Conservation (phyloP, 30 jellyfish, hydroid and myxozoan species). For the Hydra vulgaris region DNA sequence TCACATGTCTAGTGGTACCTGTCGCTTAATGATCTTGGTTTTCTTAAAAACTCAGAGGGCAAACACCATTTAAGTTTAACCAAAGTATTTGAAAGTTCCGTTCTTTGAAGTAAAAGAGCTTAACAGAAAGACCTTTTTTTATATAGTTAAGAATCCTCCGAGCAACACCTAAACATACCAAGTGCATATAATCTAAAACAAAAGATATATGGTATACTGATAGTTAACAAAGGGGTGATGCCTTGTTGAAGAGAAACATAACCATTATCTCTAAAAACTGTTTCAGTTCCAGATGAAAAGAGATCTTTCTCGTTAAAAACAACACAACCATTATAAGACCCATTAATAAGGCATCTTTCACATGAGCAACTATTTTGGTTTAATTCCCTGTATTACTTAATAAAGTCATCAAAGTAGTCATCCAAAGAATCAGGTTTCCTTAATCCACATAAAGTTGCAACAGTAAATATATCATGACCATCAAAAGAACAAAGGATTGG, state of each 20-base stretch:
- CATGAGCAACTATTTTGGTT: conserved; percentile 6
- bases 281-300: not conserved
- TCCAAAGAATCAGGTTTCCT: not conserved
- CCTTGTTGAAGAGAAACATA: conserved; percentile 13
- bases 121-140: conserved; percentile 19
- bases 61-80: conserved; percentile 4
- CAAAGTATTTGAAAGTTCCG: conserved; percentile 21
- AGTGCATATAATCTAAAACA: conserved; percentile 24
- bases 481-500: conserved; percentile 9
- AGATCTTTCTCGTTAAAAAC: conserved; percentile 6
- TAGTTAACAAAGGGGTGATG: conserved; percentile 7
- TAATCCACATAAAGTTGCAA: not conserved
- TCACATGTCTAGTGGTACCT: conserved; percentile 34
- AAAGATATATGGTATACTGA: not conserved
- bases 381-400: not conserved
- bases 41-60: conserved; percentile 37
- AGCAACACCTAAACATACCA: conserved; percentile 27
- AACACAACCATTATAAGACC: conserved; percentile 30
- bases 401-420: too few species aligned
- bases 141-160: conserved; percentile 7
- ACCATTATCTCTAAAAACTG: conserved; percentile 9
- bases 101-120: conserved; percentile 16
- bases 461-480: not conserved
- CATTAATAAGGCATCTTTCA: conserved; percentile 31
- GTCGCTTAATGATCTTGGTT: conserved; percentile 34